Conservation (phyloP, 2,797 vertebrate species). For the Anabas testudineus region DNA sequence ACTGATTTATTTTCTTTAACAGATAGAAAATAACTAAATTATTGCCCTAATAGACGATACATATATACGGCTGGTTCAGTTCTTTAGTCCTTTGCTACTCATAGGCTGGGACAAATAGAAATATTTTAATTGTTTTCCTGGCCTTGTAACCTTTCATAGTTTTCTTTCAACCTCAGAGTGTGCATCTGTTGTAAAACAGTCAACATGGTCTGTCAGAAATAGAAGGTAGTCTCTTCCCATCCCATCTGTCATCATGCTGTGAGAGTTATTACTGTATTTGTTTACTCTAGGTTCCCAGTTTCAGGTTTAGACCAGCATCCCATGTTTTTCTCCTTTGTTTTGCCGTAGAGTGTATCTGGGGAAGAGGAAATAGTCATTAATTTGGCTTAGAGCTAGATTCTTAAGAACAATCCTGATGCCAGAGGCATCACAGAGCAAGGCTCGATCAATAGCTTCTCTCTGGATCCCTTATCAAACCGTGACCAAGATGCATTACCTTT, state of each 20-base stretch:
- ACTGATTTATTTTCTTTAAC: too few relatives aligned
- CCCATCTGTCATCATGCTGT: constrained; percentile 53
- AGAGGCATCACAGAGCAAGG: constrained; percentile 45
- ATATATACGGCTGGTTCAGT: neutral
- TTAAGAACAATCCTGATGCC: constrained; percentile 43
- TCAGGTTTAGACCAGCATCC: constrained; percentile 14
- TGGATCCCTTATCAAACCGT: constrained; percentile 64
- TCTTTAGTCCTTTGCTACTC: neutral
- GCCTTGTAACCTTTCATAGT: neutral
- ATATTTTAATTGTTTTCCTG: neutral
- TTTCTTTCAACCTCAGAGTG: constrained; percentile 17
- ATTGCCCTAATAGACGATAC: too few relatives aligned
- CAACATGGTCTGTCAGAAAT: constrained; percentile 38
- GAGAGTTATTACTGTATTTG: constrained; percentile 44
- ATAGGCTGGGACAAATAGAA: neutral
- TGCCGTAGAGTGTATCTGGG: constrained; percentile 19
- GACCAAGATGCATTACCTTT: constrained; percentile 77
- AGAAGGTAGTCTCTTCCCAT: constrained; percentile 32
- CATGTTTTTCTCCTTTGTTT: constrained; percentile 25
- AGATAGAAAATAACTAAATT: too few relatives aligned
- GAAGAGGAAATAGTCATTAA: constrained; percentile 34
- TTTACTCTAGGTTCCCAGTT: constrained; percentile 24
- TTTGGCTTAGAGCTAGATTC: constrained; percentile 36
- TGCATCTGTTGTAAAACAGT: constrained; percentile 41
- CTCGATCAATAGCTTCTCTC: constrained; percentile 73